Conservation (phyloP, 2,888 invertebrate species). For the Drosophila merina region DNA sequence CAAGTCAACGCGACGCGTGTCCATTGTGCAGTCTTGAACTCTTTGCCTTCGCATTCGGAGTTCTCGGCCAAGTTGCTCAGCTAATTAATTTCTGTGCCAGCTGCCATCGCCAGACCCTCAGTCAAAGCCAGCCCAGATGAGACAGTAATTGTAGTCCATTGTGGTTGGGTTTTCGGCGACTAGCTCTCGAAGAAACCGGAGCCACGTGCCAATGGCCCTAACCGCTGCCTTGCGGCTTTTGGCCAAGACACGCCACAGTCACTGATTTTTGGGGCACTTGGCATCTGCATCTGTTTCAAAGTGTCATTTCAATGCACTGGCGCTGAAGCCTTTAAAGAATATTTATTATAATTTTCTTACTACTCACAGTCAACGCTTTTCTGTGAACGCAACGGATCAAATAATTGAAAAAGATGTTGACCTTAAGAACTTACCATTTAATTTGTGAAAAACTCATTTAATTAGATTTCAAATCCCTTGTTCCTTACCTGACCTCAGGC, state of each 20-base stretch:
- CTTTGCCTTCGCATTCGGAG: slow-evolving; percentile 14
- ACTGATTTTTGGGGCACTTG: background rate
- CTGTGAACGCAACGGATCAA: background rate
- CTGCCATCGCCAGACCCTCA: slow-evolving; percentile 32
- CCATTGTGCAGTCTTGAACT: slow-evolving; percentile 31
- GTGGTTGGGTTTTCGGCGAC: slow-evolving; percentile 30
- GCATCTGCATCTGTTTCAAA: slow-evolving; percentile 2
- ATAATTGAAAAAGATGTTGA: background rate
- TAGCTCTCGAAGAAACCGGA: slow-evolving; percentile 11
- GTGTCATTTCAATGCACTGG: background rate
- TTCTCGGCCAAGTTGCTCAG: slow-evolving; percentile 43
- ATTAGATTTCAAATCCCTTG: slow-evolving; percentile 3
- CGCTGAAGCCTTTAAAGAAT: too few species aligned
- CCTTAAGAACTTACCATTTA: slow-evolving; percentile 7
- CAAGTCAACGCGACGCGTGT: slow-evolving; percentile 4
- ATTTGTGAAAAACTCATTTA: background rate
- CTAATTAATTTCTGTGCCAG: slow-evolving; percentile 60
- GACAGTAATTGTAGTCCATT: slow-evolving; percentile 56
- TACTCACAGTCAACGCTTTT: too few species aligned
- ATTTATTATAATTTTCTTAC: too few species aligned
- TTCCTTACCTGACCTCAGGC: slow-evolving; percentile 1
- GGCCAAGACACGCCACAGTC: slow-evolving; percentile 26
- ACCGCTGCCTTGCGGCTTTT: slow-evolving; percentile 23
- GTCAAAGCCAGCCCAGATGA: slow-evolving; percentile 34
- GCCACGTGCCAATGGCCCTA: slow-evolving; percentile 34